Evolutionary conservation across 1,140 invertebrate genomes (phyloP).

Genomic region (Cydia amplana): DNA sequence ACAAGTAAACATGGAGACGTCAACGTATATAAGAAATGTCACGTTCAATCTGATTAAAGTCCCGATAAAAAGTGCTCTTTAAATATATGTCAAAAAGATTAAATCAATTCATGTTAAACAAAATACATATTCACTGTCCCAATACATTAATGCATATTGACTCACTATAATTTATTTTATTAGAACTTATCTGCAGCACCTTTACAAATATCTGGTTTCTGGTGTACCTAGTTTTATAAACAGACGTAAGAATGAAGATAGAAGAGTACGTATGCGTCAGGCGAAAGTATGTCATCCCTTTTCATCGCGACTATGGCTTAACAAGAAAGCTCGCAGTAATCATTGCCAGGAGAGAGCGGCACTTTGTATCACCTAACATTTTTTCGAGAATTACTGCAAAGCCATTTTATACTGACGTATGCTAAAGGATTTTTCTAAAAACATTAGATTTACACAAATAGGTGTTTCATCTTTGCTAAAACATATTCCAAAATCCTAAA

Average conservation of each 20-base stretch:
- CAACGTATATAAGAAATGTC: neutral
- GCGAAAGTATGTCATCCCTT: slow-evolving; percentile 35
- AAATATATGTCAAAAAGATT: slow-evolving; percentile 2
- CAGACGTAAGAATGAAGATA: slow-evolving; percentile 13
- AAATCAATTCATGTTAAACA: slow-evolving; percentile 9
- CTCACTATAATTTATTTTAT: neutral
- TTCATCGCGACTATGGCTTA: slow-evolving; percentile 25
- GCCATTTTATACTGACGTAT: neutral
- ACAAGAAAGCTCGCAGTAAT: slow-evolving; percentile 31
- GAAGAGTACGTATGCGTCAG: slow-evolving; percentile 21
- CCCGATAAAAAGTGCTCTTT: neutral
- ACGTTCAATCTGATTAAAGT: slow-evolving; percentile 6
- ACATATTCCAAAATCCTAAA: neutral
- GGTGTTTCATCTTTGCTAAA: neutral
- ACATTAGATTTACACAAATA: neutral
- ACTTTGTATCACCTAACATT: slow-evolving; percentile 31
- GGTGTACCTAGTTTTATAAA: slow-evolving; percentile 20
- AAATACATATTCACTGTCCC: neutral
- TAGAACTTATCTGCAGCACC: neutral
- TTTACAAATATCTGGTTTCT: neutral
- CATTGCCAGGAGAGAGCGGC: slow-evolving; percentile 30
- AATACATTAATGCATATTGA: slow-evolving; percentile 10
- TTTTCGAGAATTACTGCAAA: slow-evolving; percentile 25
- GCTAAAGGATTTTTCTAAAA: neutral
- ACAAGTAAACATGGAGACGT: neutral